Percentiles rank a stretch among this genome's conserved stretches.
These are phyloP conservation scores for Champsocephalus gunnari DNA, from an alignment of 2,797 vertebrate species.

Conservation along the genomic window DNA sequence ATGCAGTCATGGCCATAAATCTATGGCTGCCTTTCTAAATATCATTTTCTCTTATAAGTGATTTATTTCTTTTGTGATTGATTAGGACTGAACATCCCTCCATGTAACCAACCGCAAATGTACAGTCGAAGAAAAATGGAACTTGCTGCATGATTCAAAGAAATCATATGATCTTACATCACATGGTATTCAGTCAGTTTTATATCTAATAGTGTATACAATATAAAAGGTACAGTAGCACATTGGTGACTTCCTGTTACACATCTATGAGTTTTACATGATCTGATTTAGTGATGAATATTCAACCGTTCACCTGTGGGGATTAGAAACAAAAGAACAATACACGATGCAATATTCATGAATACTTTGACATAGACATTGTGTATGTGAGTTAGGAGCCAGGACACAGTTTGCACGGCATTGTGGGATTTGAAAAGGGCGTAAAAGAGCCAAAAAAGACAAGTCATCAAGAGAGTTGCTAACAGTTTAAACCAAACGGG, in stretches of 20 bases:
- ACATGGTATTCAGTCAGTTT: conserved; percentile 4
- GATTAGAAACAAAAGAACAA: conserved; percentile 63
- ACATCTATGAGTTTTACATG: conserved; percentile 18
- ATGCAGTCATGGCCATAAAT: conserved; percentile 5
- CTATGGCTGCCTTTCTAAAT: conserved; percentile 8
- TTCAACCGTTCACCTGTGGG: conserved; percentile 60
- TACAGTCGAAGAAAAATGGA: conserved; percentile 14
- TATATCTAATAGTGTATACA: neutral
- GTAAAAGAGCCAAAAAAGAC: conserved; percentile 21
- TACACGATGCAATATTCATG: conserved; percentile 61
- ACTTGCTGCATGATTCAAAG: neutral
- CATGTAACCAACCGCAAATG: conserved; percentile 3
- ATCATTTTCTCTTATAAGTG: neutral
- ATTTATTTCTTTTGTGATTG: conserved; percentile 6
- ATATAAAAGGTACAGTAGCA: conserved; percentile 1
- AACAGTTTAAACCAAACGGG: conserved; percentile 50
- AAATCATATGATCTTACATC: conserved; percentile 8
- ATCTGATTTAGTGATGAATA: conserved; percentile 47
- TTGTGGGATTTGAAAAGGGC: conserved; percentile 18
- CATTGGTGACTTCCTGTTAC: conserved; percentile 8
- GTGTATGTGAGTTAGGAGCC: conserved; percentile 16
- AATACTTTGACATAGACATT: conserved; percentile 50
- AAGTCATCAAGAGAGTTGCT: conserved; percentile 24
- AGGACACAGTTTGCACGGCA: conserved; percentile 18
- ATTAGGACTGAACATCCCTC: conserved; percentile 8